Evolutionary conservation across 2,888 invertebrate species (phyloP), one percentile per base, ranked within the genome.

Genomic region (Himalopsyche kuldschensis): DNA sequence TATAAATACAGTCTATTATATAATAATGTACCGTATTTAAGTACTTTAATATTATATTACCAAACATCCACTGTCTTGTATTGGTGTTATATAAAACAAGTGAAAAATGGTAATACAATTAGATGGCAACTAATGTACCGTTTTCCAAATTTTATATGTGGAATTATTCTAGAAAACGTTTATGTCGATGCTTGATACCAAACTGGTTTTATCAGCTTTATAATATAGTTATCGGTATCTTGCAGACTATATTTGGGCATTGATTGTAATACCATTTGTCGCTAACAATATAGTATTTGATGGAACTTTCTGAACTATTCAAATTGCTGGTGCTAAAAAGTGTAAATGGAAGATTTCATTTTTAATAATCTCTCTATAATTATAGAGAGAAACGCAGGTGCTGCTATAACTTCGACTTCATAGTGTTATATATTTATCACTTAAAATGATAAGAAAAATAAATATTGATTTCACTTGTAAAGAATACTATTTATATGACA

Each of bases 371-470:
- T 79, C 79, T 32, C 69, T 69, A 79, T 75, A 24, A 35, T 20
- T 75, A 79, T 75, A 75, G 79, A 82, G 79, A 78, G 63, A 78
- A 35, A 30, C 80, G 41, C 84, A 81, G 85, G 85, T 85, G 85
- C 85, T 85, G 82, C 81, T 80, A 78, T 82, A 78, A 84, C 82
- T 84, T 81, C 79, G 84, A 84, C 78, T 83, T 82, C 80, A 84
- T 85, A 85, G 85, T 79, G 82, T 85, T 85, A 85, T 84, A 85
- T 85, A 82, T 84, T 84, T 85, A 84, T 84, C 84, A 82, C 82
- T 82, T 84, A 79, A 85, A 85, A 80, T 17, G 79, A 83, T 84
- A 85, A 83, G 83, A 83, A 75, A 83, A 79, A 76, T 27, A 78
- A 46, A 78, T 85, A 82, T 85, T 80, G 82, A 82, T 78, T 82